Evolutionary conservation across 1,140 invertebrate species (phyloP), one percentile per base, ranked within the genome.

Genomic region (Drosophila malerkotliana): DNA sequence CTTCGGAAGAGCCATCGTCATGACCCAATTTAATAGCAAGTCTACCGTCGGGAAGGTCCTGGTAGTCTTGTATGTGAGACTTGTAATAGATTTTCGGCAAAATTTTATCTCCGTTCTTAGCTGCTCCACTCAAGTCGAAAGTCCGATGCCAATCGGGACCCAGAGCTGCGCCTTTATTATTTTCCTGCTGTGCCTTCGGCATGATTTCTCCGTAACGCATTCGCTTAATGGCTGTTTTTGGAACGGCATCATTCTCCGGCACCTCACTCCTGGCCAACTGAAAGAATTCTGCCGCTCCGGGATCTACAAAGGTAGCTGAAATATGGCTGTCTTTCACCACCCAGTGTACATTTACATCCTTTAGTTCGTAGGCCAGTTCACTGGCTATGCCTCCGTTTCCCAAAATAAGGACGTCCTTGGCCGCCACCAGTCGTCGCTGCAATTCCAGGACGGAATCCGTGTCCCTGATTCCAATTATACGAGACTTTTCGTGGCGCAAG

Each of bases 371-470:
- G 62, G 98, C 96, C 75, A 99, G 93, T 93, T 99, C 98, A 55
- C 97, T 98, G 21, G 98, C 98, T 81, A 99, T 99, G 6, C 98
- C 98, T 34, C 98, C 98, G 94, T 99, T 99, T 21, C 98, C 98
- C 48, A 99, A 94, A 49, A 99, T 94, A 0, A 97, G 88, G 75
- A 99, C 94, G 93, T 94, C 94, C 73, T 93, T 94, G 0, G 97
- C 94, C 66, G 92, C 91, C 53, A 92, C 92, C 6, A 99, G 91
- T 88, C 94, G 95, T 32, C 94, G 90, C 73, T 97, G 94, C 82
- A 99, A 96, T 63, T 94, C 94, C 89, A 95, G 91, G 0, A 98
- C 97, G 21, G 98, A 99, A 90, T 99, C 97, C n/a, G 97, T 99
- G 90, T 99, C 98, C 77, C 98, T 94, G 63, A 99, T 98, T 10